These are phyloP conservation scores for Palythoa caribaeorum DNA, from an alignment of 92 coral and sea anemone species.

Conservation along the genomic window DNA sequence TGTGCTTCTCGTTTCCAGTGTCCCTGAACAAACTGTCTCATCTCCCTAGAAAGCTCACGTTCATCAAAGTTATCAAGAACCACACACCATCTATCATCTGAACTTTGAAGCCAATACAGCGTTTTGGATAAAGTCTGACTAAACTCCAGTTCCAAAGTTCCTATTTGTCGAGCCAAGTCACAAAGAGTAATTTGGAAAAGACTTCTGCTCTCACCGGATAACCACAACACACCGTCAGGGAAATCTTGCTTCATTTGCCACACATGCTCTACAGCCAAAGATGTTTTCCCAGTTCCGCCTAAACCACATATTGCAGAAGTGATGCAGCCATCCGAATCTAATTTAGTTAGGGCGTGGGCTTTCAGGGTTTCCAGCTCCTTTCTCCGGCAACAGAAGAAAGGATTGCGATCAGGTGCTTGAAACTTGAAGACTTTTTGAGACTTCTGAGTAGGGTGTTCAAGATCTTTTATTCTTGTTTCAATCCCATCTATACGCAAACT, in stretches of 20 bases:
- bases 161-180: constrained; percentile 73
- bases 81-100: constrained; percentile 68
- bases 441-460: constrained; percentile 17
- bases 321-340: constrained; percentile 31
- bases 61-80: constrained; percentile 84
- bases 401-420: constrained; percentile 69
- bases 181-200: constrained; percentile 67
- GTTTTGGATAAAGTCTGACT: constrained; percentile 67
- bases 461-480: constrained; percentile 48
- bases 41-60: constrained; percentile 65
- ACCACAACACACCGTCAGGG: constrained; percentile 87
- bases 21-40: constrained; percentile 73
- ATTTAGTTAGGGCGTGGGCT: not conserved
- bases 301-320: constrained; percentile 78
- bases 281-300: constrained; percentile 90
- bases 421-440: constrained; percentile 21
- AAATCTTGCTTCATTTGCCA: constrained; percentile 65
- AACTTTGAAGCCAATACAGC: constrained; percentile 57
- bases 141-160: constrained; percentile 67
- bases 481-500: constrained; percentile 35
- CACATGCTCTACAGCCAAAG: constrained; percentile 81
- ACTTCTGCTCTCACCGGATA: constrained; percentile 77
- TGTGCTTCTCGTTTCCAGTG: constrained; percentile 83
- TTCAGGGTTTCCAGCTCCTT: constrained; percentile 58
- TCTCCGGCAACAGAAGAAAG: constrained; percentile 72